Percentiles rank a stretch among this genome's conserved stretches.
phyloP scores from a whole-genome alignment of 2,113 vertebrate species.

The Callionymus lyra region DNA sequence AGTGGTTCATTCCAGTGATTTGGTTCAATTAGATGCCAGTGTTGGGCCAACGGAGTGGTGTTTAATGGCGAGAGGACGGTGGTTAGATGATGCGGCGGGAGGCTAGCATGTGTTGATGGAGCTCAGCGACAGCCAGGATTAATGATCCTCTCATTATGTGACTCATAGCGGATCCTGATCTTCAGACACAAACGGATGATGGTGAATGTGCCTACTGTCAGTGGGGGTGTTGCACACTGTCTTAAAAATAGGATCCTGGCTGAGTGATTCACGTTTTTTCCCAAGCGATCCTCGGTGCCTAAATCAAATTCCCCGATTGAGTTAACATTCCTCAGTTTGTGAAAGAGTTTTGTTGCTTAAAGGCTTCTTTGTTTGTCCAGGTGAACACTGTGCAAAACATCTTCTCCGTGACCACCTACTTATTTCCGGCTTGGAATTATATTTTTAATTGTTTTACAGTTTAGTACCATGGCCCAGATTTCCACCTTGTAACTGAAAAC shows the following conservation, averaged over 20 bases:
- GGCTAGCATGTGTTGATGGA: constrained; percentile 31
- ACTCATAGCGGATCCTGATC: constrained; percentile 44
- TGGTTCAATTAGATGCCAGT: constrained; percentile 12
- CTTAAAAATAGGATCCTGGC: constrained; percentile 7
- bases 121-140: constrained; percentile 46
- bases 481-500: too few relatives aligned
- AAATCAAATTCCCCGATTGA: constrained; percentile 49
- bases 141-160: constrained; percentile 58
- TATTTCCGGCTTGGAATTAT: too few relatives aligned
- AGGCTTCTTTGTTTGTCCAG: neutral
- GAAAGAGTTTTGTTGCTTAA: neutral
- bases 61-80: constrained; percentile 13
- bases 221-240: constrained; percentile 32
- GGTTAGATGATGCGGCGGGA: constrained; percentile 34
- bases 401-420: too few relatives aligned
- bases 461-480: too few relatives aligned
- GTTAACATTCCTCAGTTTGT: constrained; percentile 28
- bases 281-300: constrained; percentile 15
- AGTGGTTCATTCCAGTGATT: constrained; percentile 23
- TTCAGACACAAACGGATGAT: constrained; percentile 38
- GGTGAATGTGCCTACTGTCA: constrained; percentile 47
- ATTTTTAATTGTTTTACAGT: too few relatives aligned
- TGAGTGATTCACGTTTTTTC: constrained; percentile 6
- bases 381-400: neutral
- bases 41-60: constrained; percentile 16